phyloP scores from a whole-genome alignment of 1,140 invertebrate species.

The Zaprionus kolodkinae region DNA sequence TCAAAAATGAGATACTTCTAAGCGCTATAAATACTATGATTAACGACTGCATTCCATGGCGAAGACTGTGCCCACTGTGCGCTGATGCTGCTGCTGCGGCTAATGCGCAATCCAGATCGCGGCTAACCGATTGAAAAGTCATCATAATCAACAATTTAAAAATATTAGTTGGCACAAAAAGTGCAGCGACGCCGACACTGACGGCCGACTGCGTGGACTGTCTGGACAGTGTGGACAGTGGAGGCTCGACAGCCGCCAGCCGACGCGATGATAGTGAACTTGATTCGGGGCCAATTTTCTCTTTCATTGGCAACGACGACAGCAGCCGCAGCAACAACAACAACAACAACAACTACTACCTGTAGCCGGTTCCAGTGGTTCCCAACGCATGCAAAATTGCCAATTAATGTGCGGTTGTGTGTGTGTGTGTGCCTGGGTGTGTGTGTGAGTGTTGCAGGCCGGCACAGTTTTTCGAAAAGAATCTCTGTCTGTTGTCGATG shows the following conservation, averaged over 20 bases:
- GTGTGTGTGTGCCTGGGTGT: constrained; percentile 24
- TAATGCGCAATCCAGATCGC: constrained; percentile 60
- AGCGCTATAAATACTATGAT: constrained; percentile 1
- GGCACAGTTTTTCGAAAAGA: constrained; percentile 59
- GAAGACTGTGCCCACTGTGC: neutral
- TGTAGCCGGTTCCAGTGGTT: constrained; percentile 48
- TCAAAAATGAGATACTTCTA: neutral
- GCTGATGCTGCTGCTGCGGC: constrained; percentile 20
- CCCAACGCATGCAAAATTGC: constrained; percentile 61
- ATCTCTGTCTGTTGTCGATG: constrained; percentile 43
- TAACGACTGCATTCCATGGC: neutral
- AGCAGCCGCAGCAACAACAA: constrained; percentile 4
- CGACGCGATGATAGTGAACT: constrained; percentile 64
- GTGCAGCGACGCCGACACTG: constrained; percentile 38
- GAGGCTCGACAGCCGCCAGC: neutral
- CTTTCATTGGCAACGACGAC: constrained; percentile 57
- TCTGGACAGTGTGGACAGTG: neutral
- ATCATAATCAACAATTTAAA: constrained; percentile 71
- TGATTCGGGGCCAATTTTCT: constrained; percentile 69
- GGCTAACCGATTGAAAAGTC: constrained; percentile 64
- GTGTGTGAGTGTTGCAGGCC: constrained; percentile 27
- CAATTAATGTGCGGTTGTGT: constrained; percentile 52
- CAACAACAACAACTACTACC: neutral
- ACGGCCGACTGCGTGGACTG: constrained; percentile 38
- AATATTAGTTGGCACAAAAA: constrained; percentile 67